phyloP scores from a whole-genome alignment of 2,888 invertebrate species.

The Drosophila yooni region DNA sequence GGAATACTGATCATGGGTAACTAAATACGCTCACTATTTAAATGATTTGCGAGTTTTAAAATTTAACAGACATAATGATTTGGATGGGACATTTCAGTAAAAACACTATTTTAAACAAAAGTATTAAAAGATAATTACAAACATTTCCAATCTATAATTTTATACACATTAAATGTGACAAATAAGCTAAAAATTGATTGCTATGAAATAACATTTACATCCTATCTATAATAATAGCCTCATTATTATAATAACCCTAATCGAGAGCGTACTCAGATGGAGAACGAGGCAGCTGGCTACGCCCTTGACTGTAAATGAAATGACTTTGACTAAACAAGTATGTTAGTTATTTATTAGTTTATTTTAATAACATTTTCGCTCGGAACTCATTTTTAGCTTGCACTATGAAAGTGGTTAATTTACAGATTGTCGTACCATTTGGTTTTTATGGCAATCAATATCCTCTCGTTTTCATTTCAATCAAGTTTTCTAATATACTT shows the following conservation, averaged over 20 bases:
- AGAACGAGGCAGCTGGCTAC: background rate
- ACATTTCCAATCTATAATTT: background rate
- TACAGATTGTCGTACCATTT: background rate
- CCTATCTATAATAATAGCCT: background rate
- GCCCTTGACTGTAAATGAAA: background rate
- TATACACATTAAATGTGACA: background rate
- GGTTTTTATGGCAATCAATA: background rate
- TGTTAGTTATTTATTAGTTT: background rate
- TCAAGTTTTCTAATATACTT: background rate
- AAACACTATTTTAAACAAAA: background rate
- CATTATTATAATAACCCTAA: background rate
- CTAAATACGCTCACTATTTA: no score
- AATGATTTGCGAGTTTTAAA: background rate
- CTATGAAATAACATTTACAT: background rate
- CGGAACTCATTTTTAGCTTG: background rate
- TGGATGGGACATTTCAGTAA: background rate
- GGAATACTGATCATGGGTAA: constrained; percentile 6
- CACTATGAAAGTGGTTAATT: background rate
- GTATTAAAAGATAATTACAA: background rate
- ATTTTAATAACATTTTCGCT: background rate
- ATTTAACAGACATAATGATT: background rate
- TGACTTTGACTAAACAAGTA: background rate
- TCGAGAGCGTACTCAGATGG: background rate
- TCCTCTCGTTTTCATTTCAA: background rate
- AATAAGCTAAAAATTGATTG: background rate